These are phyloP conservation scores for Ciconia nigra DNA, from an alignment of 2,797 vertebrate species.

Conservation along the genomic window DNA sequence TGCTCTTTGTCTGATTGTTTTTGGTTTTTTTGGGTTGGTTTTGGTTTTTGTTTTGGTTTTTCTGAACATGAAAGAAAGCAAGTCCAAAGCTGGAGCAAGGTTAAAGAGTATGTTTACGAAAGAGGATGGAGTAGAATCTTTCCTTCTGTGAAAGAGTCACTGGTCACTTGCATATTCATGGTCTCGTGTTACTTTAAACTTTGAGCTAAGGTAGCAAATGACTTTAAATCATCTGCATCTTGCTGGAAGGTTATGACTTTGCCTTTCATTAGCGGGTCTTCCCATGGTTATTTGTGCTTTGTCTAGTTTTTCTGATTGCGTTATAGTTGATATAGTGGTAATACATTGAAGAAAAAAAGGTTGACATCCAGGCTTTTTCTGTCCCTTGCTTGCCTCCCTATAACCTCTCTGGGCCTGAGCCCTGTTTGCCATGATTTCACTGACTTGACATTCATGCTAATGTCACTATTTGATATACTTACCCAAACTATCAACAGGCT, in stretches of 20 bases:
- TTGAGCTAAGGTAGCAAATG: not conserved
- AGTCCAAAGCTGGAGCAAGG: not conserved
- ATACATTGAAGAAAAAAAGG: not conserved
- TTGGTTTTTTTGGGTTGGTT: not conserved
- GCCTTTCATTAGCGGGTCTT: not conserved
- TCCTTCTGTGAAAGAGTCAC: not conserved
- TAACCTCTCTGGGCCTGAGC: not conserved
- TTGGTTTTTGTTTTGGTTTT: not conserved
- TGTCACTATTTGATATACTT: not conserved
- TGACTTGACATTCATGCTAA: not conserved
- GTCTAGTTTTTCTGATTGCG: not conserved
- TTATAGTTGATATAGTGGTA: not conserved
- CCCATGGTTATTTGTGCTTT: not conserved
- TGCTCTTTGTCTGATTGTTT: not conserved
- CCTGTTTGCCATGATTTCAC: not conserved
- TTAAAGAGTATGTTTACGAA: not conserved
- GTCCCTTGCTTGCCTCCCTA: not conserved
- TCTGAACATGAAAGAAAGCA: not conserved
- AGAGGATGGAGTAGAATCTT: not conserved
- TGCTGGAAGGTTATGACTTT: not conserved
- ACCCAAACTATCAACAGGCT: not conserved
- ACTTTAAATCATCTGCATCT: not conserved
- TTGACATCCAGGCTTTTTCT: not conserved
- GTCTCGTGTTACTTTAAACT: not conserved
- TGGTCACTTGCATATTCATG: not conserved